A percentile compares a stretch with the other conserved stretches of the same genome.
These are phyloP conservation scores for Indicator maculatus DNA, from an alignment of 2,113 vertebrate genomes.

Conservation along the genomic window DNA sequence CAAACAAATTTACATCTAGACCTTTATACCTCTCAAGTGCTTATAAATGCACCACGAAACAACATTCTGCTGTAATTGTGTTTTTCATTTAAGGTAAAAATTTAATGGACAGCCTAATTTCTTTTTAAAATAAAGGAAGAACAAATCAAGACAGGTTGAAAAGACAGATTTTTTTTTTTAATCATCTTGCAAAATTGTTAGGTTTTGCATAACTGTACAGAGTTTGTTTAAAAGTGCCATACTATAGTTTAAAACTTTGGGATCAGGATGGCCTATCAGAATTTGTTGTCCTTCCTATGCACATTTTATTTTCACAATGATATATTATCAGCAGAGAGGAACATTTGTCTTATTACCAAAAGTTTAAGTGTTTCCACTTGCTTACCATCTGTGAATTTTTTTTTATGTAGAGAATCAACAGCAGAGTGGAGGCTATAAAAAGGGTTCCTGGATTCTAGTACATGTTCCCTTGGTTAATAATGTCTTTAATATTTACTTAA, in stretches of 20 bases:
- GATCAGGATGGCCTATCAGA: accelerated
- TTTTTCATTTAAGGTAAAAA: background rate
- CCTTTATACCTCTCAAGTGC: background rate
- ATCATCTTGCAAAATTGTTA: background rate
- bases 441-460: background rate
- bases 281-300: background rate
- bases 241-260: background rate
- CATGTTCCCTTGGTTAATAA: background rate
- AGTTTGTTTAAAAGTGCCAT: background rate
- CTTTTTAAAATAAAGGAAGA: background rate
- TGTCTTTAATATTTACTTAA: background rate
- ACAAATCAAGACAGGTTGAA: background rate
- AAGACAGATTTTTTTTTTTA: background rate
- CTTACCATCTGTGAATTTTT: background rate
- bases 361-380: background rate
- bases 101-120: background rate
- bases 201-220: background rate
- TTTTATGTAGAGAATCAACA: background rate
- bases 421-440: background rate
- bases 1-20: background rate
- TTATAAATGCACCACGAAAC: background rate
- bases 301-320: background rate
- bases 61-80: background rate
- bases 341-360: background rate
- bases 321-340: background rate